Percentiles rank a stretch among this genome's conserved stretches.
These are phyloP conservation scores for Megalurothrips usitatus DNA, from an alignment of 2,888 invertebrate genomes.

Conservation along the genomic window DNA sequence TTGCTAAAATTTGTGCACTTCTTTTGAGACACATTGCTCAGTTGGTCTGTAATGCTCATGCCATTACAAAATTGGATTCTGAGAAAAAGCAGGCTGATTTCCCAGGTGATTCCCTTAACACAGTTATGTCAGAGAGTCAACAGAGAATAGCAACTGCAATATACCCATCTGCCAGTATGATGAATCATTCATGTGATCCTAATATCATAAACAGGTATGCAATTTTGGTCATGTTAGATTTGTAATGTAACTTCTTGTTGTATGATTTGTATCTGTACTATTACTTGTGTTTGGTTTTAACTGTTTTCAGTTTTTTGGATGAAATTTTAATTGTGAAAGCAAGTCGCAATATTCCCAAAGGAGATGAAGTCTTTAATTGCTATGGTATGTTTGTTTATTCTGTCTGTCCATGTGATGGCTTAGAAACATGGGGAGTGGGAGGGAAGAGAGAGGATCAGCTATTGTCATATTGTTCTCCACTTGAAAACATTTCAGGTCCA, in stretches of 20 bases:
- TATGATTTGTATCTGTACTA: not conserved
- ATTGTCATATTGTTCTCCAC: constrained; percentile 23
- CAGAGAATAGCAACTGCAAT: constrained; percentile 70
- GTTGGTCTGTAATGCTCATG: constrained; percentile 74
- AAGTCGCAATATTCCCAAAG: constrained; percentile 56
- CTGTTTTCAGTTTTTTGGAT: constrained; percentile 61
- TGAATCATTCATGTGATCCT: constrained; percentile 90
- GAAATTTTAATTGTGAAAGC: constrained; percentile 67
- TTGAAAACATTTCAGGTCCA: constrained; percentile 50
- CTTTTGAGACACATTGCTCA: constrained; percentile 75
- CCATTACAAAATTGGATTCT: constrained; percentile 50
- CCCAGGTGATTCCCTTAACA: not conserved
- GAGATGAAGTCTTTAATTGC: constrained; percentile 76
- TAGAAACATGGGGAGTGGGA: too few species aligned
- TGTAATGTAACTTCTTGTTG: not conserved
- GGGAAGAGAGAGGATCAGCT: too few species aligned
- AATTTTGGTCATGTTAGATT: constrained; percentile 28
- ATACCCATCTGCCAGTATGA: constrained; percentile 79
- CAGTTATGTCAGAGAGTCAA: constrained; percentile 42
- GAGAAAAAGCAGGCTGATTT: constrained; percentile 32
- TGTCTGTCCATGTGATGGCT: not conserved
- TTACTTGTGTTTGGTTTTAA: constrained; percentile 26
- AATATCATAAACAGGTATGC: constrained; percentile 68
- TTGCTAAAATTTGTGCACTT: constrained; percentile 58
- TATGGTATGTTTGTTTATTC: constrained; percentile 56